Evolutionary conservation across 1,140 invertebrate genomes (phyloP).

Genomic region (Drosophila fuyamai): DNA sequence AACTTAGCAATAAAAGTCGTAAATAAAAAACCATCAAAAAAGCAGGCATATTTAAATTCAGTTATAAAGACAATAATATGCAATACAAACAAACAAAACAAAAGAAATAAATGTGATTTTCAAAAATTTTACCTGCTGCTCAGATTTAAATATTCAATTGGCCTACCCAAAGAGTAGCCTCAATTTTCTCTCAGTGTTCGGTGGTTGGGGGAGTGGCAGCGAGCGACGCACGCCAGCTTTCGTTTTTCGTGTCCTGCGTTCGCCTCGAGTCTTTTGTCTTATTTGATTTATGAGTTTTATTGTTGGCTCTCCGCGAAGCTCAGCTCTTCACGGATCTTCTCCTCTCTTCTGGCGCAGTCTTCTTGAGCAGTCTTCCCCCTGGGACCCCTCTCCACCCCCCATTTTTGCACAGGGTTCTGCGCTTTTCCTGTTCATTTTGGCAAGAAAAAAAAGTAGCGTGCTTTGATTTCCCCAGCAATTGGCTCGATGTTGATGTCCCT

Average conservation of each 20-base stretch:
- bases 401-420: no score
- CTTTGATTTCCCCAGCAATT: slow-evolving; percentile 58
- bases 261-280: slow-evolving; percentile 80
- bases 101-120: no score
- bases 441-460: slow-evolving; percentile 66
- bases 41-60: no score
- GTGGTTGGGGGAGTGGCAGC: slow-evolving; percentile 5
- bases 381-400: background rate
- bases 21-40: background rate
- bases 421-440: slow-evolving; percentile 26
- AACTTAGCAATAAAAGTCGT: no score
- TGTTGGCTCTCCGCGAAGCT: slow-evolving; percentile 49
- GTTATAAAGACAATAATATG: no score
- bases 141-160: no score
- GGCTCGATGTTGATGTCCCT: slow-evolving; percentile 19
- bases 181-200: slow-evolving; percentile 9
- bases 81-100: no score
- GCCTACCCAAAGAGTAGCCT: no score
- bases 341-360: slow-evolving; percentile 25
- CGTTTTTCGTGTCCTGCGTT: slow-evolving; percentile 72
- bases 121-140: no score
- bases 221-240: slow-evolving; percentile 56
- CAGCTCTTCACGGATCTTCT: slow-evolving; percentile 3
- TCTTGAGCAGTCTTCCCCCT: background rate
- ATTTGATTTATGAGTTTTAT: slow-evolving; percentile 83